Conservation (phyloP, 2,113 vertebrate species). For the Hypanus sabinus region DNA sequence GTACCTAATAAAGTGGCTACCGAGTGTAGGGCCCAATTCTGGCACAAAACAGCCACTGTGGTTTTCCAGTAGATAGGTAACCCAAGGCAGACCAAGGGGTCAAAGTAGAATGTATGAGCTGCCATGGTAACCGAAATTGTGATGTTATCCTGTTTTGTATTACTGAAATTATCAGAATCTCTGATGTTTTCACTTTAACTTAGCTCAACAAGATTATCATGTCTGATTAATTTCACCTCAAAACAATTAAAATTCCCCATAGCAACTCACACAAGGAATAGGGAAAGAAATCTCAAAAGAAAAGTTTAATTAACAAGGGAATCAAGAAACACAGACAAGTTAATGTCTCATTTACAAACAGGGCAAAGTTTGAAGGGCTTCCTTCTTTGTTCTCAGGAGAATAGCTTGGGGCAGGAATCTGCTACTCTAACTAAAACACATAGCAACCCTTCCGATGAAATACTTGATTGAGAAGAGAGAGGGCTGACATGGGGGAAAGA, state of each 20-base stretch:
- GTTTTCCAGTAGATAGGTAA: background rate
- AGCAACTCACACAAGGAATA: background rate
- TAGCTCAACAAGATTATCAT: background rate
- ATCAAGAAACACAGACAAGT: background rate
- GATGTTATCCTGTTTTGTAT: background rate
- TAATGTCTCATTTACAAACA: background rate
- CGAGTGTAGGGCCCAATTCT: background rate
- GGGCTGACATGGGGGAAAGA: background rate
- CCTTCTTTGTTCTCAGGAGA: background rate
- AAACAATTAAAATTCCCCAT: background rate
- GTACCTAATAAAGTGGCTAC: too few relatives aligned
- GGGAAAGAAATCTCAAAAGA: background rate
- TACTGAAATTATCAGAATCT: background rate
- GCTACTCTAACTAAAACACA: background rate
- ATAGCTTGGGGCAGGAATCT: too few relatives aligned
- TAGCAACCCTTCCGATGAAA: background rate
- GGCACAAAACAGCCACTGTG: background rate
- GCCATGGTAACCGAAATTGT: background rate
- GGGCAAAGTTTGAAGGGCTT: background rate
- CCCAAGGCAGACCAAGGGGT: background rate
- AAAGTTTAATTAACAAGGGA: background rate
- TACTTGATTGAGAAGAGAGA: background rate
- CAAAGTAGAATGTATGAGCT: background rate
- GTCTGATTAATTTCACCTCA: background rate
- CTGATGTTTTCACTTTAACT: background rate